These are phyloP conservation scores for Yponomeuta cagnagella DNA, from an alignment of 2,888 invertebrate genomes.

Conservation along the genomic window DNA sequence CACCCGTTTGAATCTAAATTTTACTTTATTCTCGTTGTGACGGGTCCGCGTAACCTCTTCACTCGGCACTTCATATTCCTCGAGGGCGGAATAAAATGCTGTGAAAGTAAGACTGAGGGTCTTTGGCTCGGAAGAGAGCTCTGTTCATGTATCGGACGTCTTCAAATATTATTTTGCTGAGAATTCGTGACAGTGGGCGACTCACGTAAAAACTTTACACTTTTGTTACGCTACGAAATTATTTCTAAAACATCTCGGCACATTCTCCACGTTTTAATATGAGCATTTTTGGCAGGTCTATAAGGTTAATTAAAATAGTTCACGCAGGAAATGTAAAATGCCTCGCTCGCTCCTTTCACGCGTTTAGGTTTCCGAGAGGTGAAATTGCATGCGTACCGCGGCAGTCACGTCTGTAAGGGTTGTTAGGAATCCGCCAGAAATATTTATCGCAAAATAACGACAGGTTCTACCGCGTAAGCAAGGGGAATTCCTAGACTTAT, in stretches of 20 bases:
- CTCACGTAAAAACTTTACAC: too few species aligned
- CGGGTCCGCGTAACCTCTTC: conserved; percentile 36
- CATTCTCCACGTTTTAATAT: too few species aligned
- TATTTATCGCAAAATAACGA: neutral
- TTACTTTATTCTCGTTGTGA: conserved; percentile 45
- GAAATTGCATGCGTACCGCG: neutral
- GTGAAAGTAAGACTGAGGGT: conserved; percentile 27
- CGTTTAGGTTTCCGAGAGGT: neutral
- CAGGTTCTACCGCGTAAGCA: neutral
- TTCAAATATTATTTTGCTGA: too few species aligned
- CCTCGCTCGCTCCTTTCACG: conserved; percentile 34
- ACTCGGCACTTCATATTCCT: conserved; percentile 42
- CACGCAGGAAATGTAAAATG: conserved; percentile 50
- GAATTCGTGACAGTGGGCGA: too few species aligned
- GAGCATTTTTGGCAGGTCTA: too few species aligned
- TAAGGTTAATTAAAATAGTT: conserved; percentile 28
- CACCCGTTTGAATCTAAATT: conserved; percentile 60
- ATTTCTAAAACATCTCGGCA: too few species aligned
- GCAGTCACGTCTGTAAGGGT: neutral
- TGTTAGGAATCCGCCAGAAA: neutral
- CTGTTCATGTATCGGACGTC: too few species aligned
- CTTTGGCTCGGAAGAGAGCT: too few species aligned
- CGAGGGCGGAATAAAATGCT: conserved; percentile 40
- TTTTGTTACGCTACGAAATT: too few species aligned
- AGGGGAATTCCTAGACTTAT: neutral